Evolutionary conservation across 2,888 invertebrate genomes (phyloP).

Genomic region (Amphipoea oculea): DNA sequence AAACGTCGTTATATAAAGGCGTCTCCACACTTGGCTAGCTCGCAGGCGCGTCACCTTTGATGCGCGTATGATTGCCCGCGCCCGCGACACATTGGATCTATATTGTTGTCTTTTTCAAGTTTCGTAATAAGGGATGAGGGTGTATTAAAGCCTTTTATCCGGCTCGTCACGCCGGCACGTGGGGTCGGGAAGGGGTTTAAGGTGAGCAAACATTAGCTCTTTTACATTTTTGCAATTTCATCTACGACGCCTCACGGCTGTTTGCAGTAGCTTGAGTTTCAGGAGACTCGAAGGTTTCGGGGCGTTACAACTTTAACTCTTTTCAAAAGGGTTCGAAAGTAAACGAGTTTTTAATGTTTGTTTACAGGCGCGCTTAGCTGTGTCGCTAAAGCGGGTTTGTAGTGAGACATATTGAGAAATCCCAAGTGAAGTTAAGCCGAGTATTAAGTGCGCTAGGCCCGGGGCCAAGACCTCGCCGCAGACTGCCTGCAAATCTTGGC

Average conservation of each 20-base stretch:
- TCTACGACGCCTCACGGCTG: slow-evolving; percentile 86
- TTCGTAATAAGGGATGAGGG: slow-evolving; percentile 91
- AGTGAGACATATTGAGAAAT: slow-evolving; percentile 76
- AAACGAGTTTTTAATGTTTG: slow-evolving; percentile 85
- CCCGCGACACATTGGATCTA: slow-evolving; percentile 90
- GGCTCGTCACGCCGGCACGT: slow-evolving; percentile 89
- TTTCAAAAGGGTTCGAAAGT: slow-evolving; percentile 83
- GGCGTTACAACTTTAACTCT: slow-evolving; percentile 84
- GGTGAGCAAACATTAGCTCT: slow-evolving; percentile 91
- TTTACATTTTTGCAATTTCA: slow-evolving; percentile 91
- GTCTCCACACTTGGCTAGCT: slow-evolving; percentile 88
- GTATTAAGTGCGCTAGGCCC: slow-evolving; percentile 86
- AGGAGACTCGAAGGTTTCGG: slow-evolving; percentile 78
- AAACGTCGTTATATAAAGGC: slow-evolving; percentile 84
- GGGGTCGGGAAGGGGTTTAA: slow-evolving; percentile 90
- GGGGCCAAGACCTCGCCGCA: slow-evolving; percentile 86
- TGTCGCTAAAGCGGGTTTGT: slow-evolving; percentile 72
- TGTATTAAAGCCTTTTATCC: slow-evolving; percentile 91
- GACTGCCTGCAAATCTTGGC: slow-evolving; percentile 88
- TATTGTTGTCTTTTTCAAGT: slow-evolving; percentile 91
- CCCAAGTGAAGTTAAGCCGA: slow-evolving; percentile 80
- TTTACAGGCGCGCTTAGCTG: slow-evolving; percentile 75
- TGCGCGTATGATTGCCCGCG: slow-evolving; percentile 90
- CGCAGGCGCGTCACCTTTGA: slow-evolving; percentile 87
- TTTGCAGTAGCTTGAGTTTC: slow-evolving; percentile 83